Conservation (phyloP, 2,888 invertebrate species). For the Congeria kusceri region DNA sequence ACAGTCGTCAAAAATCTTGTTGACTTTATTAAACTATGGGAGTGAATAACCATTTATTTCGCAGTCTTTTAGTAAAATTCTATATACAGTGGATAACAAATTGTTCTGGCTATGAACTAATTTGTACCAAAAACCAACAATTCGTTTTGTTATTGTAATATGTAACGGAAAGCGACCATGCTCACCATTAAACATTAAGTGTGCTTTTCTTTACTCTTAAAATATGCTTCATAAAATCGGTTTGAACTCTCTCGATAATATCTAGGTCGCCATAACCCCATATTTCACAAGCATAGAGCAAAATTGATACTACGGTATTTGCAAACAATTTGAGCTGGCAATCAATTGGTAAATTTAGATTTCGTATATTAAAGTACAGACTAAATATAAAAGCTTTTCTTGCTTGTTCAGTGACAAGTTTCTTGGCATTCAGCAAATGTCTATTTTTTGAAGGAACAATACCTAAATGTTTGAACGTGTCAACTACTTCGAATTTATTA, state of each 20-base stretch:
- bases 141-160: no score
- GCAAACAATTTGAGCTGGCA: neutral
- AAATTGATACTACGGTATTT: neutral
- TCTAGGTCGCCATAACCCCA: neutral
- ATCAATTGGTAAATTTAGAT: neutral
- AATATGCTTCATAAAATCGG: neutral
- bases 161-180: no score
- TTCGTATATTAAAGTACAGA: neutral
- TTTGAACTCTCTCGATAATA: neutral
- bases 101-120: no score
- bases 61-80: no score
- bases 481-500: neutral
- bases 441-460: neutral
- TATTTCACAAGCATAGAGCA: neutral
- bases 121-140: no score
- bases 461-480: neutral
- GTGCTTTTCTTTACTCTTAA: no score
- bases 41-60: no score
- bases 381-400: conserved; percentile 1
- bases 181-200: no score
- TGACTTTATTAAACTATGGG: no score
- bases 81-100: no score
- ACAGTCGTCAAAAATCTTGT: no score
- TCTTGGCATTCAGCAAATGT: neutral
- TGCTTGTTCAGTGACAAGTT: neutral